Percentiles rank a stretch among this genome's conserved stretches.
Conservation (phyloP, 2,113 vertebrate species). For the Paracyprichromis sp. region DNA sequence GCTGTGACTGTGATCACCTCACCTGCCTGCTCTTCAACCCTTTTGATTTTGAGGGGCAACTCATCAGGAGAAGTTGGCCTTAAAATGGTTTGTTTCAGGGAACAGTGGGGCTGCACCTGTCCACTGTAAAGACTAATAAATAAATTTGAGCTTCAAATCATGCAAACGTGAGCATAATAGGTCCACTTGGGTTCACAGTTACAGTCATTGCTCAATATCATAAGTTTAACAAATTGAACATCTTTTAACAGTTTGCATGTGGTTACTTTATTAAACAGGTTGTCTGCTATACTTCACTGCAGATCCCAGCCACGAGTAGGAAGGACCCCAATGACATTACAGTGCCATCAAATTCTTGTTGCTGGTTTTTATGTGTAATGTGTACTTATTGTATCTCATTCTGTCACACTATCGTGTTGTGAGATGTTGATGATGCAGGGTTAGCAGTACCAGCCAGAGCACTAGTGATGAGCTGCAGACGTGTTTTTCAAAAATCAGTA, state of each 20-base stretch:
- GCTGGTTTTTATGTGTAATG: neutral
- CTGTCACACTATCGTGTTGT: neutral
- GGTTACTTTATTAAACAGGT: neutral
- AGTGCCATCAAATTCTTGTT: fast-evolving
- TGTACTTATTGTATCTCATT: neutral
- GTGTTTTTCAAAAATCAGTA: neutral
- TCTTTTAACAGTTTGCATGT: neutral
- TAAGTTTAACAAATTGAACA: neutral
- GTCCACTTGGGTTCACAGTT: neutral
- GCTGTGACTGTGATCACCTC: neutral
- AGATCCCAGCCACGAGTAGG: fast-evolving
- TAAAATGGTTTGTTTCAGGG: neutral
- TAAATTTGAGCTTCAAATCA: neutral
- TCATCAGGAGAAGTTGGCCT: neutral
- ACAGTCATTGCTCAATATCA: neutral
- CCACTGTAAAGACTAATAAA: neutral
- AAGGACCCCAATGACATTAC: neutral
- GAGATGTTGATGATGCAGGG: neutral
- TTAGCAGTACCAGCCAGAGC: neutral
- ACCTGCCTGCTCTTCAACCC: neutral
- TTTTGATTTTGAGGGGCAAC: neutral
- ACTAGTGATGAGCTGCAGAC: neutral
- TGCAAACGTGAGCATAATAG: neutral
- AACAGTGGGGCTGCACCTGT: neutral
- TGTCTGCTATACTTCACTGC: neutral